Percentiles rank a stretch among this genome's conserved stretches.
Conservation (phyloP, 2,797 vertebrate species). For the Onychomys leucogaster region DNA sequence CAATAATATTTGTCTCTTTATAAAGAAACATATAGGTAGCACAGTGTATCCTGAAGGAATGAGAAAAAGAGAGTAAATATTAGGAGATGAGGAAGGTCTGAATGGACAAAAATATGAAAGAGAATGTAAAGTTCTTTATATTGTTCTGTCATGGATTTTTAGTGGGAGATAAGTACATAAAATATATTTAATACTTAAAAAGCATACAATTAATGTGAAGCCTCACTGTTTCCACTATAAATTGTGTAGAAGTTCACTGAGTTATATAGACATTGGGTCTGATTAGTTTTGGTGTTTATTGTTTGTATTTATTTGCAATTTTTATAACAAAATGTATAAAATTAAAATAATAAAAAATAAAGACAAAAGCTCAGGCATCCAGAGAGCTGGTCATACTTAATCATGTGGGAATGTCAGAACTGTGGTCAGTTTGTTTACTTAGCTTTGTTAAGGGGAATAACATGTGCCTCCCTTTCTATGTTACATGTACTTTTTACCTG, state of each 20-base stretch:
- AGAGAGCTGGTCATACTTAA: neutral
- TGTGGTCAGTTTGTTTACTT: neutral
- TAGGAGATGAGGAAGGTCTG: too few species aligned
- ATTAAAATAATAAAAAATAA: neutral
- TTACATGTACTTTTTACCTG: neutral
- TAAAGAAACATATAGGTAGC: neutral
- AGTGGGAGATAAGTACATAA: neutral
- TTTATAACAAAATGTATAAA: neutral
- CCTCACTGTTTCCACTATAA: neutral
- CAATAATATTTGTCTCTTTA: neutral
- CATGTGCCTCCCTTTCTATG: neutral
- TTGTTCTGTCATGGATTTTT: neutral
- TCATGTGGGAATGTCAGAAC: neutral
- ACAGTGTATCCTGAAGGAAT: neutral
- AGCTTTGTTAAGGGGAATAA: neutral
- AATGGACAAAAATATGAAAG: too few species aligned
- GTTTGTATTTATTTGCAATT: neutral
- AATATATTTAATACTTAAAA: neutral
- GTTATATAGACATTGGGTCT: too few species aligned
- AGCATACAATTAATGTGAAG: too few species aligned
- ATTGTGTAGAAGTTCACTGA: neutral
- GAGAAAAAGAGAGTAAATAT: neutral
- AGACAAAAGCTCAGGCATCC: neutral
- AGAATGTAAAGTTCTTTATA: neutral
- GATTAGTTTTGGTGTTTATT: neutral